phyloP scores from a whole-genome alignment of 2,888 invertebrate species.

The Plutella xylostella region DNA sequence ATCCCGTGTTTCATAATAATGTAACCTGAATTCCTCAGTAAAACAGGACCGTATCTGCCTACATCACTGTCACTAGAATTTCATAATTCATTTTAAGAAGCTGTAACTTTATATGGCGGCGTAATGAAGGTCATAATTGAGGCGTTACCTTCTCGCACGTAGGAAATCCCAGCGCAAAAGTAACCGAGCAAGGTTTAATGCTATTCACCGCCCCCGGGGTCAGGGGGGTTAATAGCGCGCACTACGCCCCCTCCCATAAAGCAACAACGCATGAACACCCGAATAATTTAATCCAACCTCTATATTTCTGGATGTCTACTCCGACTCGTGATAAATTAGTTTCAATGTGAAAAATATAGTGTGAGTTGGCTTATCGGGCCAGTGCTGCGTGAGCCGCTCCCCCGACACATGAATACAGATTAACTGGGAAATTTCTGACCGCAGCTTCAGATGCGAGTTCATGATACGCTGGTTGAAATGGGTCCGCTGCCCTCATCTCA shows the following conservation, averaged over 20 bases:
- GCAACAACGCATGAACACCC: slow-evolving; percentile 28
- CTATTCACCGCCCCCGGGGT: too few species aligned
- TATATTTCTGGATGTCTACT: slow-evolving; percentile 19
- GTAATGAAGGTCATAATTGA: slow-evolving; percentile 28
- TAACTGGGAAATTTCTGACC: too few species aligned
- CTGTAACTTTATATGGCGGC: slow-evolving; percentile 24
- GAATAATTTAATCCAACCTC: slow-evolving; percentile 33
- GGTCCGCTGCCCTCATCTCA: too few species aligned
- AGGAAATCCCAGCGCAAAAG: slow-evolving; percentile 24
- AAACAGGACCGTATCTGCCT: too few species aligned
- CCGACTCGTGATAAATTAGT: slow-evolving; percentile 11
- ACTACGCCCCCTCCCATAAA: slow-evolving; percentile 23
- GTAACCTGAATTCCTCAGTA: too few species aligned
- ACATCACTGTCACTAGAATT: too few species aligned
- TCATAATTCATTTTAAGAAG: not conserved
- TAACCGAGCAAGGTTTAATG: too few species aligned
- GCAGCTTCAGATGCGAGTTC: too few species aligned
- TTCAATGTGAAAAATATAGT: slow-evolving; percentile 7
- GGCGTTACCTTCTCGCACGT: slow-evolving; percentile 25
- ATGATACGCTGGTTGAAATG: too few species aligned
- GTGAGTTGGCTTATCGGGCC: not conserved
- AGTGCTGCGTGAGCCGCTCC: not conserved
- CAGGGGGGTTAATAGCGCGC: slow-evolving; percentile 20
- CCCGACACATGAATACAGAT: too few species aligned
- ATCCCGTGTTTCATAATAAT: too few species aligned